Percentiles rank a stretch among this genome's conserved stretches.
Conservation (phyloP, 2,113 vertebrate genomes). For the Protobothrops flavoviridis region DNA sequence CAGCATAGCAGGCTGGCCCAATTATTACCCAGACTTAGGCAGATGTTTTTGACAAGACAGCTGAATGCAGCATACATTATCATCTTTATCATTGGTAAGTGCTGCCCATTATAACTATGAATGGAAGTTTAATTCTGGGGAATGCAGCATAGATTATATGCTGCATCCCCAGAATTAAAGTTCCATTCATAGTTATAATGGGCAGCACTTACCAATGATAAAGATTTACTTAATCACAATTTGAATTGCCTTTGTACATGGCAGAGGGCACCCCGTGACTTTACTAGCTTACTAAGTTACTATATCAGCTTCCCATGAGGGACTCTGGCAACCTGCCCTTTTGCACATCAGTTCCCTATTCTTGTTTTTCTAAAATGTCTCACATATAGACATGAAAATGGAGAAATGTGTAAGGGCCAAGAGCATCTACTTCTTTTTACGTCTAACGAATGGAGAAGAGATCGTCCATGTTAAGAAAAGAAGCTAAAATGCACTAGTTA, state of each 20-base stretch:
- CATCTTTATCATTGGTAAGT: neutral
- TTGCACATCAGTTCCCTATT: neutral
- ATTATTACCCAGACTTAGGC: neutral
- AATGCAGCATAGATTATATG: neutral
- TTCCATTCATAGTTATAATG: neutral
- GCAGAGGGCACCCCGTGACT: neutral
- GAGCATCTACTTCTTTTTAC: neutral
- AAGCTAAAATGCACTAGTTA: neutral
- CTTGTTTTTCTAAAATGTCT: neutral
- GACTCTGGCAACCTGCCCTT: neutral
- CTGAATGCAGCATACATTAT: neutral
- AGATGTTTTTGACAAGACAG: neutral
- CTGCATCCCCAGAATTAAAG: neutral
- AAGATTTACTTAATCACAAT: neutral
- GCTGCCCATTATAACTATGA: neutral
- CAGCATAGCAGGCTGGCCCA: neutral
- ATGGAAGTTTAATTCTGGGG: neutral
- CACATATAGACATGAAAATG: neutral
- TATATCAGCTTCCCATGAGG: neutral
- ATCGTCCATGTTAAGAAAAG: neutral
- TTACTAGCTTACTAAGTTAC: neutral
- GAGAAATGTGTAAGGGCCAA: neutral
- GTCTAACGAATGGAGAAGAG: neutral
- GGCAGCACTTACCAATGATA: neutral
- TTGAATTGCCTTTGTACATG: neutral